phyloP scores from a whole-genome alignment of 2,113 vertebrate genomes.

The Dipodomys spectabilis region DNA sequence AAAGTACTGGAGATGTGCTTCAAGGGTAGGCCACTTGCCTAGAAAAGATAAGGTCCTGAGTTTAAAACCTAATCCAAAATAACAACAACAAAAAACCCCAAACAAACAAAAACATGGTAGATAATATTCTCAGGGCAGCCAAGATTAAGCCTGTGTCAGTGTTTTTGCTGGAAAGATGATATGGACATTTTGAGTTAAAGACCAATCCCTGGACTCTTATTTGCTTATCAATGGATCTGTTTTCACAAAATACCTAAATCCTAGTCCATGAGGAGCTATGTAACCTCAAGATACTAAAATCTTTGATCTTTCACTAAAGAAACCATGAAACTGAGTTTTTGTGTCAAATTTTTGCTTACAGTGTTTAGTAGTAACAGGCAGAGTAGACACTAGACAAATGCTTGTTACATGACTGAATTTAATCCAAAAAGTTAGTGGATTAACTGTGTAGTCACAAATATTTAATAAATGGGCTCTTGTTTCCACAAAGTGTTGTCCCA shows the following conservation, averaged over 20 bases:
- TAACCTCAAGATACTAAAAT: background rate
- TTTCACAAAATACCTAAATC: no score
- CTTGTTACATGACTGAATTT: slow-evolving; percentile 20
- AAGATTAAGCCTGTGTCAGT: slow-evolving; percentile 29
- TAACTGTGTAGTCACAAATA: background rate
- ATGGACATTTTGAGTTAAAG: slow-evolving; percentile 40
- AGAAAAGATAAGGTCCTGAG: no score
- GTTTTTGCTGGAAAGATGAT: background rate
- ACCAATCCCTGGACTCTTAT: slow-evolving; percentile 30
- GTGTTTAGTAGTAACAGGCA: slow-evolving; percentile 40
- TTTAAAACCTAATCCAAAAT: no score
- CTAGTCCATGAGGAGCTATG: background rate
- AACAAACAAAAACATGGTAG: background rate
- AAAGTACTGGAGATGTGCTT: no score
- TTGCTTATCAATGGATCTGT: background rate
- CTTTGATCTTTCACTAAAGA: background rate
- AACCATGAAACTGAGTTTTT: background rate
- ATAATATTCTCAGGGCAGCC: background rate
- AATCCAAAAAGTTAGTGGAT: background rate
- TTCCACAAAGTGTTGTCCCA: background rate
- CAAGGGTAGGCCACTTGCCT: no score
- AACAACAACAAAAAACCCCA: no score
- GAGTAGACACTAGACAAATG: slow-evolving; percentile 22
- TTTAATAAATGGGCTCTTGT: background rate
- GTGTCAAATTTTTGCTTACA: slow-evolving; percentile 5